Evolutionary conservation across 1,140 invertebrate genomes (phyloP).

Genomic region (Eumeta japonica): DNA sequence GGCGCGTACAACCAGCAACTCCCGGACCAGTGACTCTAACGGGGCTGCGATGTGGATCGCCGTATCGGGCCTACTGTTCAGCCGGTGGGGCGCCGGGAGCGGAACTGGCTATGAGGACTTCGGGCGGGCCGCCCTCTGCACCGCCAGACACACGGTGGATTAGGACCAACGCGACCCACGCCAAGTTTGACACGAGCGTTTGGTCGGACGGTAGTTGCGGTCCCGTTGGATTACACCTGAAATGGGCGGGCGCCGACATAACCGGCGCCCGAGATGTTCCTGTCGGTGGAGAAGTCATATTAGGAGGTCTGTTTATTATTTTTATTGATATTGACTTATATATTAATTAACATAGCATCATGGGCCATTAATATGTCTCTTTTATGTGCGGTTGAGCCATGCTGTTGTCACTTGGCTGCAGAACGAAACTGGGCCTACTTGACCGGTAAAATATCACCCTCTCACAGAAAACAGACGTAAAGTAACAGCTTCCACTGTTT

Average conservation of each 20-base stretch:
- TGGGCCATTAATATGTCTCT: too few species aligned
- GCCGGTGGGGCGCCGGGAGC: constrained; percentile 43
- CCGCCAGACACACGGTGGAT: constrained; percentile 50
- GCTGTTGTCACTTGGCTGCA: too few species aligned
- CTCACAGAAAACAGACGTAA: too few species aligned
- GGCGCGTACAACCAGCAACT: constrained; percentile 37
- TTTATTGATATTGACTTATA: too few species aligned
- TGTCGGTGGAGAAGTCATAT: constrained; percentile 43
- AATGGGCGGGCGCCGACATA: constrained; percentile 42
- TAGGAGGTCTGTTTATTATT: constrained; percentile 33
- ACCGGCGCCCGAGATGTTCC: constrained; percentile 43
- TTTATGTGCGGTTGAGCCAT: too few species aligned
- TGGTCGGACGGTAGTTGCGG: constrained; percentile 53
- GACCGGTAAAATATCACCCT: too few species aligned
- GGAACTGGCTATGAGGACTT: constrained; percentile 40
- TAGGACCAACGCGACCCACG: constrained; percentile 43
- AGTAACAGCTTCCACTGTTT: too few species aligned
- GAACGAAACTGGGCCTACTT: too few species aligned
- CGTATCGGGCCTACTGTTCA: constrained; percentile 41
- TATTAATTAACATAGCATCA: too few species aligned
- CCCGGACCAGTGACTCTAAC: constrained; percentile 35
- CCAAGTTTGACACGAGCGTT: constrained; percentile 39
- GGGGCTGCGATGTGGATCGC: constrained; percentile 42
- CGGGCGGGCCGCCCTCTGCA: constrained; percentile 39
- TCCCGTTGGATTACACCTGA: constrained; percentile 42